A percentile compares a stretch with the other conserved stretches of the same genome.
Evolutionary conservation across 2,888 invertebrate species (phyloP).

Genomic region (Catotricha subobsoleta): DNA sequence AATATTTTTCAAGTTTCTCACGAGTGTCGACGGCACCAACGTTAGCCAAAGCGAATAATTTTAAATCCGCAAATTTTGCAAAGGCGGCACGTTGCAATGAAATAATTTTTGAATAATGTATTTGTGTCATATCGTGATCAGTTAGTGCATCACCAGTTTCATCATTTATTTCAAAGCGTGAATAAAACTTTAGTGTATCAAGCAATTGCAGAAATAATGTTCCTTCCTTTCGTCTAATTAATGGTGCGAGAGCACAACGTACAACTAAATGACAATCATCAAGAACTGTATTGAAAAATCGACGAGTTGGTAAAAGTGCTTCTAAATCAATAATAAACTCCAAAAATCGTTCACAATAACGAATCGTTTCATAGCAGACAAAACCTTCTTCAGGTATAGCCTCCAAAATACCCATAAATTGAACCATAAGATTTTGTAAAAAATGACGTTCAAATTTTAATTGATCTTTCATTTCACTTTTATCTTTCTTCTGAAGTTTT

Average conservation of each 20-base stretch:
- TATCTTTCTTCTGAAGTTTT: slow-evolving; percentile 70
- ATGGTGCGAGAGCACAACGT: slow-evolving; percentile 62
- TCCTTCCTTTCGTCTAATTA: slow-evolving; percentile 61
- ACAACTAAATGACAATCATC: slow-evolving; percentile 91
- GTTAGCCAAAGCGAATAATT: slow-evolving; percentile 77
- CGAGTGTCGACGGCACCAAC: slow-evolving; percentile 91
- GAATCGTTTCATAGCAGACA: slow-evolving; percentile 36
- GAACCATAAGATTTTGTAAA: slow-evolving; percentile 60
- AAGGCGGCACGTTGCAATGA: slow-evolving; percentile 85
- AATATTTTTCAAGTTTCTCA: slow-evolving; percentile 65
- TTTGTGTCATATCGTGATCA: slow-evolving; percentile 81
- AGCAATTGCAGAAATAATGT: slow-evolving; percentile 82
- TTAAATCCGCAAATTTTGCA: slow-evolving; percentile 71
- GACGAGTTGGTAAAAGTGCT: slow-evolving; percentile 80
- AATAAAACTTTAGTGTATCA: slow-evolving; percentile 91
- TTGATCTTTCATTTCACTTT: slow-evolving; percentile 46
- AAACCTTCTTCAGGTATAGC: slow-evolving; percentile 46
- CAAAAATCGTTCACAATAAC: slow-evolving; percentile 86
- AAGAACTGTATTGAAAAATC: slow-evolving; percentile 92
- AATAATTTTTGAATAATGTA: slow-evolving; percentile 85
- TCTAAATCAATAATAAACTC: slow-evolving; percentile 94
- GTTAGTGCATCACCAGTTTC: slow-evolving; percentile 86
- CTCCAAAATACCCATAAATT: slow-evolving; percentile 69
- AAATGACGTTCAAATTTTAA: slow-evolving; percentile 75
- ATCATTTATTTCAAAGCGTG: slow-evolving; percentile 94